Evolutionary conservation across 2,113 vertebrate species (phyloP), one percentile per base, ranked within the genome.

Genomic region (Syngnathus typhle): DNA sequence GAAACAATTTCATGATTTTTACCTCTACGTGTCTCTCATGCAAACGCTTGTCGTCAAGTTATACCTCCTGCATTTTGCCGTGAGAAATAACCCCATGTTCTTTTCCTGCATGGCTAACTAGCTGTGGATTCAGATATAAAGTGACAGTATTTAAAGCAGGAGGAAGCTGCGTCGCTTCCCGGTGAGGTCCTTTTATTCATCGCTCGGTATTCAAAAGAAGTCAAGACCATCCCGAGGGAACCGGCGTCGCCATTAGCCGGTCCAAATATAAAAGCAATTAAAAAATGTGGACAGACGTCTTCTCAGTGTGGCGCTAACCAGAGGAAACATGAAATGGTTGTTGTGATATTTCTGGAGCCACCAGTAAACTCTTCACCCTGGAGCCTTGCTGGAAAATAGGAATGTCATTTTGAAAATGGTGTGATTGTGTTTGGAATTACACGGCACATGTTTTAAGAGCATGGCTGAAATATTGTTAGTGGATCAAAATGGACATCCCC

Each of bases 71-170:
- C 63, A 11, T 81, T 79, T 82, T 77, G 64, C 71, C 66, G 65
- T 52, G 38, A 69, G 65, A 83, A 77, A 76, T 71, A 73, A 85
- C 70, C 72, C 76, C 11, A 63, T 76, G 70, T 60, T 78, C 41
- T 84, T 79, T 77, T 76, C 60, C 66, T 78, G 75, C 71, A 79
- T 4, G 62, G 68, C 38, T 72, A 63, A 72, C 79, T 76, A 75
- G 71, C 69, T 47, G 39, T 37, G 56, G 80, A 84, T 82, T 74
- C 76, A 81, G 75, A 89, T 85, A 60, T 69, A 79, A 82, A 75
- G 81, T 86, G 85, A 87, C 85, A 85, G 77, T 73, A 71, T 87
- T 82, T 80, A 69, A 81, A 85, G 72, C 59, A 70, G 70, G 69
- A 68, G 65, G 64, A 81, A 67, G 60, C 72, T 77, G 51, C 21